These are phyloP conservation scores for Benitochromis conjunctus DNA, from an alignment of 2,113 vertebrate genomes.

Conservation along the genomic window DNA sequence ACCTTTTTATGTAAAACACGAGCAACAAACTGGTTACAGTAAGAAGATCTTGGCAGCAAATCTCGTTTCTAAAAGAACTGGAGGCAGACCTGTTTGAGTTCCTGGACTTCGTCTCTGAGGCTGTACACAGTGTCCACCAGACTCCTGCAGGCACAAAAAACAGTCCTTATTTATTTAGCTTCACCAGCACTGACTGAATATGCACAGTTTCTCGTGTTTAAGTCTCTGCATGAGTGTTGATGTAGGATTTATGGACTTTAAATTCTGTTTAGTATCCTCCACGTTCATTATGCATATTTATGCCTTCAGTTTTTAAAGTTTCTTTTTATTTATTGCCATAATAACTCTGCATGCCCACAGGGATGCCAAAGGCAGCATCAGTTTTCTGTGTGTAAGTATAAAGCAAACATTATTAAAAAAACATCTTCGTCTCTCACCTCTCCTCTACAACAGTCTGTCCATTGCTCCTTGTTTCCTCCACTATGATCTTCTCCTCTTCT, in stretches of 20 bases:
- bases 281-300: background rate
- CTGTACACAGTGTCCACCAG: slow-evolving; percentile 97
- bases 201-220: background rate
- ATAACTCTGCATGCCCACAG: background rate
- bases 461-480: slow-evolving; percentile 95
- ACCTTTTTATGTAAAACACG: background rate
- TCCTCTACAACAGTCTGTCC: slow-evolving; percentile 97
- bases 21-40: background rate
- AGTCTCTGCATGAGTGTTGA: background rate
- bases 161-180: background rate
- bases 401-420: background rate
- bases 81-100: slow-evolving; percentile 86
- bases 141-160: slow-evolving; percentile 75
- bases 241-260: background rate
- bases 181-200: background rate
- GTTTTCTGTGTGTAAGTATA: background rate
- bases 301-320: rapidly evolving
- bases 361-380: background rate
- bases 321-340: background rate
- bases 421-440: slow-evolving; percentile 76
- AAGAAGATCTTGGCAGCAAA: background rate
- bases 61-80: background rate
- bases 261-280: background rate
- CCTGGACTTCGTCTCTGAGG: slow-evolving; percentile 93
- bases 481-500: slow-evolving; percentile 97